These are phyloP conservation scores for Hydrotaea cyrtoneurina DNA, from an alignment of 2,888 invertebrate genomes.

Conservation along the genomic window DNA sequence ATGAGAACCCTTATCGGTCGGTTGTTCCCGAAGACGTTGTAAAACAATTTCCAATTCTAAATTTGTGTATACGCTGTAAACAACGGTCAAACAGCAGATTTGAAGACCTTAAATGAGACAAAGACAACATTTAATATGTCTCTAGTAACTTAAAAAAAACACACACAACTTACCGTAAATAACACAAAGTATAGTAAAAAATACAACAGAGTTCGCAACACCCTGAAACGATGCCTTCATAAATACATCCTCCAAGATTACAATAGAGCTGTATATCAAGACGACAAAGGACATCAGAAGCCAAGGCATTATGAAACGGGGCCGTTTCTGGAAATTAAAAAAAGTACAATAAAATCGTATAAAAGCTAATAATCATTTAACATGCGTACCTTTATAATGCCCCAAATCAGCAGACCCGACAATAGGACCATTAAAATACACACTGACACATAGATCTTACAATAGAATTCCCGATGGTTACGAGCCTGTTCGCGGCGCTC, in stretches of 20 bases:
- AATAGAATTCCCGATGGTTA: background rate
- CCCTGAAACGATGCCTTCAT: background rate
- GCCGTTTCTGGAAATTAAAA: background rate
- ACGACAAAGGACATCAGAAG: constrained; percentile 13
- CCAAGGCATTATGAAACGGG: constrained; percentile 1
- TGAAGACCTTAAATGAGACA: constrained; percentile 16
- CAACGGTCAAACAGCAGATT: background rate
- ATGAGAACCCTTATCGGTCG: too few species aligned
- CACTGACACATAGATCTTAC: background rate
- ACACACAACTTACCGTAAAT: background rate
- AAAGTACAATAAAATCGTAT: background rate
- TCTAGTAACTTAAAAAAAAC: too few species aligned
- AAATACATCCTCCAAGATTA: constrained; percentile 9
- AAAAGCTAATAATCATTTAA: background rate
- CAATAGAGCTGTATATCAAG: constrained; percentile 4
- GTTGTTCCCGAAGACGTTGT: background rate
- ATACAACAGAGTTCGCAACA: background rate
- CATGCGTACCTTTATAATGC: background rate
- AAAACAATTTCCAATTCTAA: constrained; percentile 25
- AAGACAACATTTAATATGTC: background rate
- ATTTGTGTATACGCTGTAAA: background rate
- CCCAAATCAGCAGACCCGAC: background rate
- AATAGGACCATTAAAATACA: background rate
- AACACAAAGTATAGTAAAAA: background rate
- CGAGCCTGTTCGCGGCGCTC: background rate